Conservation (phyloP, 2,113 vertebrate species). For the Lophius piscatorius region DNA sequence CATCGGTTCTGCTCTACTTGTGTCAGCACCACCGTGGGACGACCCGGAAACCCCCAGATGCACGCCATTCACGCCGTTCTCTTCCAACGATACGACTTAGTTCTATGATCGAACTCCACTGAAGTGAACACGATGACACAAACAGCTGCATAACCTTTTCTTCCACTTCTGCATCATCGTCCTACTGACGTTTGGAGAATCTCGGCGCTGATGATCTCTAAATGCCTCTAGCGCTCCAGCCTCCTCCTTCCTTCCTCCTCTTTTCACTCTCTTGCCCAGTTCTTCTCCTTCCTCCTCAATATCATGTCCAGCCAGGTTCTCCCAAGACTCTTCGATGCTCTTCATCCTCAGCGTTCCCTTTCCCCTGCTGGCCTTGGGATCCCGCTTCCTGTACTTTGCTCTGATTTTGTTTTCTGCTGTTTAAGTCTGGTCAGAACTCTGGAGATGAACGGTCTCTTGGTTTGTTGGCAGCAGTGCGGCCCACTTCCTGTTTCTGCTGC, state of each 20-base stretch:
- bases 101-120: no score
- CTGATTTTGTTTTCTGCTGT: conserved; percentile 86
- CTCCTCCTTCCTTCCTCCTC: conserved; percentile 58
- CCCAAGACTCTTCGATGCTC: conserved; percentile 95
- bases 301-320: conserved; percentile 87
- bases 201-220: no score
- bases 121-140: no score
- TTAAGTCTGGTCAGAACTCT: conserved; percentile 89
- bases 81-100: no score
- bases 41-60: no score
- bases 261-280: conserved; percentile 80
- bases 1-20: no score
- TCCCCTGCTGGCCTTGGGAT: conserved; percentile 26
- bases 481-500: conserved; percentile 88
- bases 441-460: conserved; percentile 94
- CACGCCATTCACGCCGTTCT: no score
- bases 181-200: no score
- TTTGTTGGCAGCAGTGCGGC: conserved; percentile 91
- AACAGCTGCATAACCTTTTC: no score
- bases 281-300: conserved; percentile 57
- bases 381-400: not conserved
- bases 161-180: no score
- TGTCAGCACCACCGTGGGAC: no score
- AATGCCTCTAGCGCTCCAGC: conserved; percentile 76
- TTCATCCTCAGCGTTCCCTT: conserved; percentile 52